Percentiles rank a stretch among this genome's conserved stretches.
phyloP scores from a whole-genome alignment of 2,888 invertebrate genomes.

The Plebejus argus region DNA sequence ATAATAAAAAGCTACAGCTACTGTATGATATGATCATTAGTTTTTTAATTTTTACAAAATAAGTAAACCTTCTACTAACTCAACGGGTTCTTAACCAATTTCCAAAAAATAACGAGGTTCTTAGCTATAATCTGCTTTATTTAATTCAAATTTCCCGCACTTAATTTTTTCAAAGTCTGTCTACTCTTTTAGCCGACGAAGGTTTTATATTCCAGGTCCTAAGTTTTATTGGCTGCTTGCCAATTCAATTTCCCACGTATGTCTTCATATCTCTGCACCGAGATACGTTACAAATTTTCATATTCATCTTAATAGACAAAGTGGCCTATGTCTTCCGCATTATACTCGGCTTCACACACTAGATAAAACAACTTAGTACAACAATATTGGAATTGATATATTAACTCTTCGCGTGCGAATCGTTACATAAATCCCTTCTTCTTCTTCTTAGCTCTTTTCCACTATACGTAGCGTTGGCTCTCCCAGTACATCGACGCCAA shows the following conservation, averaged over 20 bases:
- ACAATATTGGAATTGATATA: neutral
- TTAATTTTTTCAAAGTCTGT: neutral
- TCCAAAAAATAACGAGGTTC: too few species aligned
- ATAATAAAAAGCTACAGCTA: neutral
- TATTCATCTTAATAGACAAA: neutral
- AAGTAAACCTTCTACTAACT: too few species aligned
- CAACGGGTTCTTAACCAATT: too few species aligned
- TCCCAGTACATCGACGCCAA: too few species aligned
- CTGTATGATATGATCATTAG: neutral
- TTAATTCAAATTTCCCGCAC: too few species aligned
- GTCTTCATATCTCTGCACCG: neutral
- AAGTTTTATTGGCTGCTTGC: neutral
- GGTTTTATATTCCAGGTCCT: neutral
- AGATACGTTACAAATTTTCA: neutral
- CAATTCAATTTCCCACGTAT: neutral
- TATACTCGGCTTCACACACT: neutral
- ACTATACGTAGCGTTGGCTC: too few species aligned
- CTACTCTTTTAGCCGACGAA: neutral
- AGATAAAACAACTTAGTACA: neutral
- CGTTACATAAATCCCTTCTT: too few species aligned
- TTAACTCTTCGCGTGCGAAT: too few species aligned
- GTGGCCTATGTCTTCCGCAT: neutral
- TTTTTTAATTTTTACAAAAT: neutral
- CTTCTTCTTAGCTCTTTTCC: too few species aligned
- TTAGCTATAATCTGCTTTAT: too few species aligned